These are phyloP conservation scores for Bubo scandiacus DNA, from an alignment of 2,113 vertebrate genomes.

Conservation along the genomic window DNA sequence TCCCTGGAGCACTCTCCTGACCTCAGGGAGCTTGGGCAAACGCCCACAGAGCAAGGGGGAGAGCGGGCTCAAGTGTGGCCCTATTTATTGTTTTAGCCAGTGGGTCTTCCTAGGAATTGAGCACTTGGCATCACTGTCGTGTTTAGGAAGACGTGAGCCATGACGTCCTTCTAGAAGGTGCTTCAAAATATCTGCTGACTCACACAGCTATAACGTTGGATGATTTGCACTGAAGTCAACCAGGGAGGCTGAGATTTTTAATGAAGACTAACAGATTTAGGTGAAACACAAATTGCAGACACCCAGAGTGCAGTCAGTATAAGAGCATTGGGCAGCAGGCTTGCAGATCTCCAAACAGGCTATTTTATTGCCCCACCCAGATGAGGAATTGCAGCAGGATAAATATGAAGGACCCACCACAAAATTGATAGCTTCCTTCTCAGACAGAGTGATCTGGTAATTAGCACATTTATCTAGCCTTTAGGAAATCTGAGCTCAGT, in stretches of 20 bases:
- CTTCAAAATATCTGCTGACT: not conserved
- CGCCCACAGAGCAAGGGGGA: not conserved
- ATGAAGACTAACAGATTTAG: not conserved
- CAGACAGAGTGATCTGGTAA: not conserved
- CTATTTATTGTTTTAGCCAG: not conserved
- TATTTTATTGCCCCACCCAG: not conserved
- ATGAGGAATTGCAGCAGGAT: not conserved
- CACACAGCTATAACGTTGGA: fast-evolving
- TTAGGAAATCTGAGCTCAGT: not conserved
- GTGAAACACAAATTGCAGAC: not conserved
- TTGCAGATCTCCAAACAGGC: not conserved
- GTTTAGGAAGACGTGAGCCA: not conserved
- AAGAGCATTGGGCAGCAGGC: not conserved
- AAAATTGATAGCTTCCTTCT: not conserved
- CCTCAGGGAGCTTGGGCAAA: not conserved
- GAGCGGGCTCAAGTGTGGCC: not conserved
- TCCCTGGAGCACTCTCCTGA: not conserved
- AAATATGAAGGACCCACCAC: not conserved
- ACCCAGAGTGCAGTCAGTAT: not conserved
- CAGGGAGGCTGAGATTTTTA: not conserved
- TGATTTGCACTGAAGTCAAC: not conserved
- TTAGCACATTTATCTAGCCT: not conserved
- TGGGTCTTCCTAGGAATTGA: not conserved
- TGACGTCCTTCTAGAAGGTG: not conserved
- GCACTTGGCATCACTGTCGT: not conserved